Base-by-base conservation (phyloP, 2,797 vertebrate genomes). In the Anabacerthia variegaticeps region DNA sequence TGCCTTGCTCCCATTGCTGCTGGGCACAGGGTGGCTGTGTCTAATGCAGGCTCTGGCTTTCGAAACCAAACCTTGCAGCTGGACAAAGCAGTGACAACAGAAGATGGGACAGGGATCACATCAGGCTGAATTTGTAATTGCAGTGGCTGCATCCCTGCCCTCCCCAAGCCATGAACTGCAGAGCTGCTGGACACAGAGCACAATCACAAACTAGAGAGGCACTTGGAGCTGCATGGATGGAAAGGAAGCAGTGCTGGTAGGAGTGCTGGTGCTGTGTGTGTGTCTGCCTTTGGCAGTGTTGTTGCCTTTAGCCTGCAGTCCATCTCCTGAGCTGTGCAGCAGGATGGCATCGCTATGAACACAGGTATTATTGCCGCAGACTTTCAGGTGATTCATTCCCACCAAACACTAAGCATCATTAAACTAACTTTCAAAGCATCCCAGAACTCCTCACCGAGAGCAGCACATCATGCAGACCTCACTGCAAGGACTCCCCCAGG, bases 131-230 rank as follows among this genome's bases (percentile, higher is more conserved):
- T 21, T 27, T 79, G 84, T 32, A 59, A 16, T 15, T 44, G 12
- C 41, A 36, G 2, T 5, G 15, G n/a, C n/a, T 61, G 46, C 19
- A 13, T 30, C 44, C 16, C 26, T 83, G 49, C 26, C 22, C 41
- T 71, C 44, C 37, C 46, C 44, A 12, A 37, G 1, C 46, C 0
- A 2, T 2, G 3, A n/a, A 14, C 2, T 27, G 19, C n/a, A 51
- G 44, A 23, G 26, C 1, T 0, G 0, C 26, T 41, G 12, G 9
- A 23, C 20, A 19, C 14, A 48, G 67, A 62, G 14, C 4, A 21
- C 4, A 20, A 24, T 14, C 16, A 16, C 24, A 66, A 43, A 16
- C 4, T 1, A 6, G 21, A 73, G 36, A 49, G 16, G n/a, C 73
- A 3, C 24, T 32, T 12, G 7, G 43, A 52, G 44, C 56, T 4